phyloP scores from a whole-genome alignment of 2,113 vertebrate species.

The Paedocypris sp. region DNA sequence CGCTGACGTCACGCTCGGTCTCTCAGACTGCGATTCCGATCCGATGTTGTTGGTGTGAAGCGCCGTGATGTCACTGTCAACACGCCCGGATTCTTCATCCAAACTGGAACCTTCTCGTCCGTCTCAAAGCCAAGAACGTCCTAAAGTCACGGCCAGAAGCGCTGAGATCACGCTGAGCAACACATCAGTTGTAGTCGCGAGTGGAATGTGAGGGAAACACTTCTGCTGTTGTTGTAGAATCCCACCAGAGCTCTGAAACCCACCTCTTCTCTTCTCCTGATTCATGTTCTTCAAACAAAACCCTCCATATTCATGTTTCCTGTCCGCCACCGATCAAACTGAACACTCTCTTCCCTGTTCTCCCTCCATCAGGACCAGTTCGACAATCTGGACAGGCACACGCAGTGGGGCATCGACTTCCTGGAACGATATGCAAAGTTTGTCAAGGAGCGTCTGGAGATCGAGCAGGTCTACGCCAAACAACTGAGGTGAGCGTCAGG shows the following conservation, averaged over 20 bases:
- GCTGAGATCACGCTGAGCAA: background rate
- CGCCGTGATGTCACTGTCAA: slow-evolving; percentile 1
- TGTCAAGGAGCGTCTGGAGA: slow-evolving; percentile 95
- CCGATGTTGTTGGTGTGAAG: background rate
- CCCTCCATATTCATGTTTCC: slow-evolving; percentile 23
- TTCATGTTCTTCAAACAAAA: slow-evolving; percentile 6
- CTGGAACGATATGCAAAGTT: slow-evolving; percentile 96
- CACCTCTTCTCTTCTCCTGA: background rate
- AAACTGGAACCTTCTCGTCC: slow-evolving; percentile 12
- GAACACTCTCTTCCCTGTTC: slow-evolving; percentile 34
- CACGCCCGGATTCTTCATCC: background rate
- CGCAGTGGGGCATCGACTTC: slow-evolving; percentile 98
- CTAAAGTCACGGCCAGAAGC: background rate
- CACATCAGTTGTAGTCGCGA: no score
- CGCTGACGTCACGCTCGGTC: no score
- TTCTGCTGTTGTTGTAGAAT: no score
- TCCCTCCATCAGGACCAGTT: slow-evolving; percentile 80
- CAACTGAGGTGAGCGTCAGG: slow-evolving; percentile 75
- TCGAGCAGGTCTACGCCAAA: slow-evolving; percentile 96
- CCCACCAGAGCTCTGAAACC: background rate
- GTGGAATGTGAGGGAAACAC: no score
- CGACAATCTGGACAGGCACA: slow-evolving; percentile 96
- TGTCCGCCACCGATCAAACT: slow-evolving; percentile 9
- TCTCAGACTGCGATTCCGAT: no score
- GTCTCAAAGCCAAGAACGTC: no score